Percentiles rank a stretch among this genome's conserved stretches.
Evolutionary conservation across 1,140 invertebrate genomes (phyloP).

Genomic region (Coenobita brevimanus): DNA sequence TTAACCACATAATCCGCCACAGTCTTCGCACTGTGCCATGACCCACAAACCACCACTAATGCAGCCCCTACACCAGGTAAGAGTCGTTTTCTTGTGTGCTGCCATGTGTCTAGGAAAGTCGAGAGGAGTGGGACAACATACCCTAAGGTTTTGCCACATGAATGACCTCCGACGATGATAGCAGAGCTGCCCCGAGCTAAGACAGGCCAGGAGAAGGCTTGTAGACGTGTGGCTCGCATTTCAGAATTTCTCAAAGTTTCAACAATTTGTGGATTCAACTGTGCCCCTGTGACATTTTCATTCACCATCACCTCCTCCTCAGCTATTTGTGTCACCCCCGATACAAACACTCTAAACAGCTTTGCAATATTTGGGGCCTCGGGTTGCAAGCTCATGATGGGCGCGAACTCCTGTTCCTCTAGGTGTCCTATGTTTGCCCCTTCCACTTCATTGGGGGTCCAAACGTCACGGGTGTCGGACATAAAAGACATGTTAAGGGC

Average conservation of each 20-base stretch:
- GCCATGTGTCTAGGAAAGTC: conserved; percentile 30
- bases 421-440: not conserved
- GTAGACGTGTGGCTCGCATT: conserved; percentile 41
- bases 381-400: not conserved
- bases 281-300: conserved; percentile 16
- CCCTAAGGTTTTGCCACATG: conserved; percentile 39
- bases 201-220: conserved; percentile 45
- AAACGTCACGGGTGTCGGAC: conserved; percentile 12
- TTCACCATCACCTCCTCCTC: conserved; percentile 43
- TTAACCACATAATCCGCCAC: conserved; percentile 17
- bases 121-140: conserved; percentile 46
- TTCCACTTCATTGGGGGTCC: not conserved
- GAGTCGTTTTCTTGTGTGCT: conserved; percentile 34
- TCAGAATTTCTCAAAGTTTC: not conserved
- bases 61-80: conserved; percentile 33
- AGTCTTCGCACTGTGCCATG: conserved; percentile 31
- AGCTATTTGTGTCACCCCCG: conserved; percentile 17
- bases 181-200: conserved; percentile 33
- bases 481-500: conserved; percentile 17
- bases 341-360: conserved; percentile 25
- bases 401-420: conserved; percentile 4
- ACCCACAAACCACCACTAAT: conserved; percentile 31
- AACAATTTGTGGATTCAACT: conserved; percentile 30
- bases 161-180: conserved; percentile 37
- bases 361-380: conserved; percentile 26